Conservation (phyloP, 2,113 vertebrate genomes). For the Tautogolabrus adspersus region DNA sequence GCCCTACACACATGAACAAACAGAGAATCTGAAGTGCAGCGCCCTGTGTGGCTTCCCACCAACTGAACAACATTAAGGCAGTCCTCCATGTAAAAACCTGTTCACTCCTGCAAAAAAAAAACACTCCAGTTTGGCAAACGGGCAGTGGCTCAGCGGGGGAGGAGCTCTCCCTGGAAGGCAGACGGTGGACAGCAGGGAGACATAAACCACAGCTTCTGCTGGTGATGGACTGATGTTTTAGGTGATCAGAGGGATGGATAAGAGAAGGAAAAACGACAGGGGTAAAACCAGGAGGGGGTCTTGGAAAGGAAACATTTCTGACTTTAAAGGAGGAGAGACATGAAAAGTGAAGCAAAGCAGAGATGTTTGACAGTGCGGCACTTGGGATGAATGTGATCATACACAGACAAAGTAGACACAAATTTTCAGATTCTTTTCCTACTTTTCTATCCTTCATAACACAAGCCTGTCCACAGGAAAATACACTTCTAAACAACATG, state of each 20-base stretch:
- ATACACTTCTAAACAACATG: conserved; percentile 44
- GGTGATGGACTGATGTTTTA: conserved; percentile 79
- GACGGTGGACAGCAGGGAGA: conserved; percentile 77
- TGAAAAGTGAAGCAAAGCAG: conserved; percentile 70
- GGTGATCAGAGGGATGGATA: conserved; percentile 79
- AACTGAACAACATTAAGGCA: conserved; percentile 74
- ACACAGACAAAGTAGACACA: conserved; percentile 27
- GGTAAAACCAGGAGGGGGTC: conserved; percentile 68
- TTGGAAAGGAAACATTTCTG: conserved; percentile 67
- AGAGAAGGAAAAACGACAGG: conserved; percentile 75
- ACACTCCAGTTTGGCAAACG: conserved; percentile 65
- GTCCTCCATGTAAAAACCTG: conserved; percentile 74
- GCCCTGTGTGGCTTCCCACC: conserved; percentile 70
- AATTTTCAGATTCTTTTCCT: conserved; percentile 32
- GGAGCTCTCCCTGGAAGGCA: conserved; percentile 76
- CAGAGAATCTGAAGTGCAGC: conserved; percentile 68
- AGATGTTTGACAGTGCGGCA: conserved; percentile 72
- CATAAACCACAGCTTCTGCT: conserved; percentile 68
- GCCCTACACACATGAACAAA: conserved; percentile 62
- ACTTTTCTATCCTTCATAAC: conserved; percentile 36
- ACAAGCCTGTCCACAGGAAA: conserved; percentile 11
- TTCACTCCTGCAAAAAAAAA: conserved; percentile 61
- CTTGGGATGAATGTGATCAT: conserved; percentile 41
- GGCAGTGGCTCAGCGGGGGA: conserved; percentile 73
- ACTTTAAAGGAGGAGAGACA: conserved; percentile 62